phyloP scores from a whole-genome alignment of 2,888 invertebrate species.

The Philopedon plagiatum region DNA sequence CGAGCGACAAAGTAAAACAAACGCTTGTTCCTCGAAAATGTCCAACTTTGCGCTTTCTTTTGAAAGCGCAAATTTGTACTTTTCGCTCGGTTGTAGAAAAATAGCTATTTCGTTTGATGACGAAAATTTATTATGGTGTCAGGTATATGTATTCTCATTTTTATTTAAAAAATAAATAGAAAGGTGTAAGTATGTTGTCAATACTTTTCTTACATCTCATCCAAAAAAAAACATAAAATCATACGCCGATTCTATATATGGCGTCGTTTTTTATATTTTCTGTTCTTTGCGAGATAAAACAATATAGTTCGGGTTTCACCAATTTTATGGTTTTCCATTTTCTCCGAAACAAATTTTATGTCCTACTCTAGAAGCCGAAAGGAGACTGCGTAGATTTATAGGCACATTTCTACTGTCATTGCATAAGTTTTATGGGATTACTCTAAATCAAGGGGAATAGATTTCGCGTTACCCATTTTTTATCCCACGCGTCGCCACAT shows the following conservation, averaged over 20 bases:
- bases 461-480: constrained; percentile 11
- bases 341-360: constrained; percentile 22
- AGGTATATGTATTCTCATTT: too few species aligned
- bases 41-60: too few species aligned
- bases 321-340: constrained; percentile 32
- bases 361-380: constrained; percentile 15
- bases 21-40: too few species aligned
- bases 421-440: constrained; percentile 31
- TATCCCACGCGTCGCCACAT: background rate
- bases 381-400: constrained; percentile 23
- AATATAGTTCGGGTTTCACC: constrained; percentile 28
- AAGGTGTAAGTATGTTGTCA: background rate
- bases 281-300: constrained; percentile 26
- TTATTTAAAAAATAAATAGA: too few species aligned
- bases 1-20: too few species aligned
- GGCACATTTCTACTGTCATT: constrained; percentile 28
- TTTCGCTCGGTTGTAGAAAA: too few species aligned
- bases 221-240: background rate
- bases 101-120: too few species aligned
- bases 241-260: background rate
- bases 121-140: too few species aligned
- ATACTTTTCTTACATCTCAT: background rate
- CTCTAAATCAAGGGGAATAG: constrained; percentile 18
- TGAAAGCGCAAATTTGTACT: too few species aligned
- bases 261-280: constrained; percentile 20